These are phyloP conservation scores for Pitta sordida DNA, from an alignment of 2,113 vertebrate species.

Conservation along the genomic window DNA sequence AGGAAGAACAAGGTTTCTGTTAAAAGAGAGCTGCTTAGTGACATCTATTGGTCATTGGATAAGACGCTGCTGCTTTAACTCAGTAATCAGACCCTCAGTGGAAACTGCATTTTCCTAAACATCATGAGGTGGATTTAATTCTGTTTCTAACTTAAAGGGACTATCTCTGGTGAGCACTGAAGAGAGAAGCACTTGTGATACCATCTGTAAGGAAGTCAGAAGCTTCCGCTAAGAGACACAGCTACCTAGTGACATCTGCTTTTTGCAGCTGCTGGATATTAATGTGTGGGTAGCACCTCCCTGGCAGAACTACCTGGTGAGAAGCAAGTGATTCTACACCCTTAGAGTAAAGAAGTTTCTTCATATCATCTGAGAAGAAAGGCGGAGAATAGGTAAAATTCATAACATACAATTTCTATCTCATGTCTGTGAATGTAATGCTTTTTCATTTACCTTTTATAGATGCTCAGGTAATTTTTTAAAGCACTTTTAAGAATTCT, in stretches of 20 bases:
- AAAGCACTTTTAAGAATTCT: neutral
- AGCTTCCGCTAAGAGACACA: neutral
- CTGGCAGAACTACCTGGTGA: neutral
- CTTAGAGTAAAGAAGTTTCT: neutral
- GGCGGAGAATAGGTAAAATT: constrained; percentile 34
- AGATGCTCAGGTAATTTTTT: neutral
- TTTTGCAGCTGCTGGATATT: neutral
- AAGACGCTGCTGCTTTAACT: neutral
- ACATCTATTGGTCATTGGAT: neutral
- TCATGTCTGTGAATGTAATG: neutral
- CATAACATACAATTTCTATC: neutral
- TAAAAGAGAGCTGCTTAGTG: neutral
- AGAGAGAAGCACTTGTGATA: neutral
- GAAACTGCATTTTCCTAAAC: neutral
- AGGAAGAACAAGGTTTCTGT: neutral
- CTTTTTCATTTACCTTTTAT: neutral
- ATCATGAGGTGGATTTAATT: neutral
- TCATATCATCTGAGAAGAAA: neutral
- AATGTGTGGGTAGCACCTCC: neutral
- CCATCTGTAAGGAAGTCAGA: constrained; percentile 15
- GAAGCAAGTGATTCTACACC: neutral
- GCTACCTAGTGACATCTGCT: neutral
- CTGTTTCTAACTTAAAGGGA: neutral
- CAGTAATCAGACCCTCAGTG: neutral
- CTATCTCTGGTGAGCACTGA: neutral